phyloP scores from a whole-genome alignment of 2,888 invertebrate genomes.

The Lutraria lutraria region DNA sequence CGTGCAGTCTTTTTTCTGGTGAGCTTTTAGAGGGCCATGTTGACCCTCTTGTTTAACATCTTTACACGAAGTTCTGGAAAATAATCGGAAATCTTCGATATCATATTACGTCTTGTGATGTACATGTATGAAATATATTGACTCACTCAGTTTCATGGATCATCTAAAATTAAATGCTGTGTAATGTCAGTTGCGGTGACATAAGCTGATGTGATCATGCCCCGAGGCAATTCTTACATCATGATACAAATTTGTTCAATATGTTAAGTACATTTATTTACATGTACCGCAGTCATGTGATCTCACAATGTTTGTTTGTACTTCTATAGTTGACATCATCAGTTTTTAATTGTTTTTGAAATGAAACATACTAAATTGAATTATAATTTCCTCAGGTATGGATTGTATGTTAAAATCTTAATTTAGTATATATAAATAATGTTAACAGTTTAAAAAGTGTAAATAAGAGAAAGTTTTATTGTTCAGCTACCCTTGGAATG shows the following conservation, averaged over 20 bases:
- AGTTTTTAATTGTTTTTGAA: not conserved
- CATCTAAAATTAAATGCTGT: not conserved
- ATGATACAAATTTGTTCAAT: conserved; percentile 1
- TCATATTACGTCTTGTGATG: not conserved
- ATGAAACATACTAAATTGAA: not conserved
- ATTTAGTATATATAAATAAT: no score
- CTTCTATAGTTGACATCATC: not conserved
- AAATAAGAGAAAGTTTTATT: no score
- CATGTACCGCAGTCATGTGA: conserved; percentile 3
- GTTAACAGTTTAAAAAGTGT: no score
- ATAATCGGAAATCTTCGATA: not conserved
- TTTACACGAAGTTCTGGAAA: not conserved
- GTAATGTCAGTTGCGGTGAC: not conserved
- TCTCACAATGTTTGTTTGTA: not conserved
- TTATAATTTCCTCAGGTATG: no score
- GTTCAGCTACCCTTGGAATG: no score
- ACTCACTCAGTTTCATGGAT: conserved; percentile 6
- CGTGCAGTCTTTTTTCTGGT: not conserved
- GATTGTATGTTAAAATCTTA: no score
- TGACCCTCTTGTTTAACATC: not conserved
- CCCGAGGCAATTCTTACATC: not conserved
- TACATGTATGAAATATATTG: not conserved
- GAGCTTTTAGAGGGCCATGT: not conserved
- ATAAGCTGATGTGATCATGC: conserved; percentile 5
- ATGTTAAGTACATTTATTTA: not conserved